A percentile compares a stretch with the other conserved stretches of the same genome.
Conservation (phyloP, 1,140 invertebrate species). For the Drosophila jambulina region DNA sequence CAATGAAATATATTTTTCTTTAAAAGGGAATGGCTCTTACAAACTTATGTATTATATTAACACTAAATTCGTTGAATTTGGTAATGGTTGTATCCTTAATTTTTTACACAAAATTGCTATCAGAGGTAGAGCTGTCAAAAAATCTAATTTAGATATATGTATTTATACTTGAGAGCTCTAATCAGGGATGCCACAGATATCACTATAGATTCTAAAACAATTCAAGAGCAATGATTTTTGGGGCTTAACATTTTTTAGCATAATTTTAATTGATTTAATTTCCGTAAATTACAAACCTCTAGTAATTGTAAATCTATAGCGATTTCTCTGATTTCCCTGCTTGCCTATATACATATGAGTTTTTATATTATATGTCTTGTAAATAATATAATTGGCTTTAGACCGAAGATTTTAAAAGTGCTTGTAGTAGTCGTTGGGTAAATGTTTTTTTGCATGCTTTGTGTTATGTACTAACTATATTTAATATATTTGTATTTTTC, state of each 20-base stretch:
- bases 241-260: neutral
- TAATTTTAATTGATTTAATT: neutral
- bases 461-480: conserved; percentile 5
- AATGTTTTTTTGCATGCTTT: conserved; percentile 15
- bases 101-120: no score
- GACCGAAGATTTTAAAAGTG: neutral
- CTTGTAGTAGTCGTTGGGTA: neutral
- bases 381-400: conserved; percentile 22
- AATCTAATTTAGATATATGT: no score
- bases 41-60: neutral
- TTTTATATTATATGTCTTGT: conserved; percentile 1
- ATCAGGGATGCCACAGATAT: neutral
- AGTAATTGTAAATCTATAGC: neutral
- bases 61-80: neutral
- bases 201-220: neutral
- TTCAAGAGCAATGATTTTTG: neutral
- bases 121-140: no score
- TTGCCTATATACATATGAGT: neutral
- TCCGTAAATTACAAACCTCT: no score
- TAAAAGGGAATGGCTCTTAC: conserved; percentile 3
- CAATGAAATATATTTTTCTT: neutral
- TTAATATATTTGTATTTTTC: neutral
- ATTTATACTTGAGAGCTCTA: neutral
- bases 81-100: no score
- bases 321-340: neutral